These are phyloP conservation scores for Yponomeuta cagnagella DNA, from an alignment of 2,888 invertebrate species.

Conservation along the genomic window DNA sequence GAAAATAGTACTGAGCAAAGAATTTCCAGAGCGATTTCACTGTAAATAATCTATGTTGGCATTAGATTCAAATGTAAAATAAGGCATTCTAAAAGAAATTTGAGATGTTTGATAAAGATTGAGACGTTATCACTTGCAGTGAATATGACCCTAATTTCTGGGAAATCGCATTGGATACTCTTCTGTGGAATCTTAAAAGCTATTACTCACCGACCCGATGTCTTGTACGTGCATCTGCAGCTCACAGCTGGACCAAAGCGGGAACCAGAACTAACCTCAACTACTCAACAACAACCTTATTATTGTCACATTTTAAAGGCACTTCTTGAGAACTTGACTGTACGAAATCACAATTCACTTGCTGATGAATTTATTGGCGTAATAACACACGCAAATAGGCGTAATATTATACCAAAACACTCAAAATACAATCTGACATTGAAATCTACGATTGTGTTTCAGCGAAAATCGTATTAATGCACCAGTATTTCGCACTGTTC, in stretches of 20 bases:
- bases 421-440: conserved; percentile 60
- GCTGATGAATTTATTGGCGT: not conserved
- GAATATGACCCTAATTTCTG: not conserved
- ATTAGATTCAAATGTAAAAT: not conserved
- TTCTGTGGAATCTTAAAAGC: conserved; percentile 54
- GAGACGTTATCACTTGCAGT: not conserved
- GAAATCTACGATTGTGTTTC: conserved; percentile 9
- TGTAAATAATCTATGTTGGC: not conserved
- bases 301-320: conserved; percentile 1
- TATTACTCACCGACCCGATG: conserved; percentile 69
- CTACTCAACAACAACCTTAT: conserved; percentile 31
- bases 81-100: too few species aligned
- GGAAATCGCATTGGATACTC: conserved; percentile 41
- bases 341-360: conserved; percentile 24
- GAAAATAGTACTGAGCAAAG: not conserved
- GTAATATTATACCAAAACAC: conserved; percentile 46
- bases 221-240: conserved; percentile 38
- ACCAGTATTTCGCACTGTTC: not conserved
- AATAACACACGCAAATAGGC: conserved; percentile 24
- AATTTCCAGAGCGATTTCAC: conserved; percentile 4
- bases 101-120: too few species aligned
- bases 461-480: not conserved
- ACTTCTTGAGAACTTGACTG: conserved; percentile 29
- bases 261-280: conserved; percentile 70
- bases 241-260: conserved; percentile 50